Evolutionary conservation across 1,140 invertebrate species (phyloP).

Genomic region (Scaptodrosophila lebanonensis): DNA sequence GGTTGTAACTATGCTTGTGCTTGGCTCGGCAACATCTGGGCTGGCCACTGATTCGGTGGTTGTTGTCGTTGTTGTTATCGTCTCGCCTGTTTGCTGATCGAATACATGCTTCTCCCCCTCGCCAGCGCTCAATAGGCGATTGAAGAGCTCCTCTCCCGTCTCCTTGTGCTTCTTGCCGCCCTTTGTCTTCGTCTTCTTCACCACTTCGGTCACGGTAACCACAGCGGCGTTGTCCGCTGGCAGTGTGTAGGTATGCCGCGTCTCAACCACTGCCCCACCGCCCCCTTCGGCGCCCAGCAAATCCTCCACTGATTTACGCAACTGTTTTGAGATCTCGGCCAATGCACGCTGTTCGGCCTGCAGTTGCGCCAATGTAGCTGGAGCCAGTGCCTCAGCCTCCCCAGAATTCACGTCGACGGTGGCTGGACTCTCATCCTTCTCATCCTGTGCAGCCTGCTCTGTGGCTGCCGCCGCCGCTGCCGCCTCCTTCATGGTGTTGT

Average conservation of each 20-base stretch:
- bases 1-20: constrained; percentile 64
- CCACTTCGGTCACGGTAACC: constrained; percentile 61
- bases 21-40: constrained; percentile 35
- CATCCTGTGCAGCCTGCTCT: not conserved
- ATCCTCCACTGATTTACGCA: constrained; percentile 71
- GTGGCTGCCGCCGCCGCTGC: constrained; percentile 10
- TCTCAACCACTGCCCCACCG: constrained; percentile 38
- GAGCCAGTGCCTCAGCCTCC: not conserved
- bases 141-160: constrained; percentile 63
- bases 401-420: too few relatives aligned
- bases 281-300: constrained; percentile 49
- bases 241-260: constrained; percentile 36
- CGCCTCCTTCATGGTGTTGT: constrained; percentile 61
- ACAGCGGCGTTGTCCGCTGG: constrained; percentile 40
- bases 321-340: constrained; percentile 73
- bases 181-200: constrained; percentile 42
- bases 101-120: constrained; percentile 59
- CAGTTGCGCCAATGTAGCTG: constrained; percentile 53
- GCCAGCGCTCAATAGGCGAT: constrained; percentile 53
- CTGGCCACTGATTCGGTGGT: constrained; percentile 53
- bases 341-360: constrained; percentile 70
- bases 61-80: constrained; percentile 67
- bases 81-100: constrained; percentile 65
- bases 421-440: too few relatives aligned
- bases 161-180: constrained; percentile 11